Evolutionary conservation across 2,113 vertebrate species (phyloP).

Genomic region (Varanus salvator): DNA sequence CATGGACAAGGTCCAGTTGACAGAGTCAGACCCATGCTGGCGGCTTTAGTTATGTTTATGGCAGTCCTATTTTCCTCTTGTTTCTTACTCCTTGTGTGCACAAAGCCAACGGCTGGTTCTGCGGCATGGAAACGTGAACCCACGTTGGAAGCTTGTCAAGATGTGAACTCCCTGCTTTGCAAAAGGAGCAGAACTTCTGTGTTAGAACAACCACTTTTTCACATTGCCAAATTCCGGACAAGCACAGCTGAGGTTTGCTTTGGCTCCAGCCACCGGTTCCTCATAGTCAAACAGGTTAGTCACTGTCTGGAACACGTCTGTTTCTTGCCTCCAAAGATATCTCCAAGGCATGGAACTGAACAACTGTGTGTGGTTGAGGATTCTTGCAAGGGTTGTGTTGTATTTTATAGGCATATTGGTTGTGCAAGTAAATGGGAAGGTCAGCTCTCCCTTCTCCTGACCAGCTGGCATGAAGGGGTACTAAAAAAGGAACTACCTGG

Average conservation of each 20-base stretch:
- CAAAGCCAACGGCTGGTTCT: background rate
- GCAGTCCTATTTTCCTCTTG: background rate
- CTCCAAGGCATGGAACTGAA: constrained; percentile 17
- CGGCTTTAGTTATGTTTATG: constrained; percentile 8
- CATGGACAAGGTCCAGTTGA: background rate
- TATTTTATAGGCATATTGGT: background rate
- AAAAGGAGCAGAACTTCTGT: constrained; percentile 33
- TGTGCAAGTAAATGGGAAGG: background rate
- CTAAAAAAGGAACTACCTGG: background rate
- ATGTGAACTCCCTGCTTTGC: constrained; percentile 28
- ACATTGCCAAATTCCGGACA: constrained; percentile 37
- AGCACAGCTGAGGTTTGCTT: constrained; percentile 53
- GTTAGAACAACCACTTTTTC: constrained; percentile 17
- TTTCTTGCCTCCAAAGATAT: constrained; percentile 3
- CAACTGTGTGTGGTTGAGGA: constrained; percentile 26
- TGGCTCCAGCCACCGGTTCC: constrained; percentile 45
- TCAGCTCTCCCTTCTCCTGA: background rate
- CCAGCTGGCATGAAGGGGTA: background rate
- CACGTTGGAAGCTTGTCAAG: constrained; percentile 8
- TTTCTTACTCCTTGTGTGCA: background rate
- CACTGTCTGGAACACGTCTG: constrained; percentile 14
- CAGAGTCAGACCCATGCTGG: constrained; percentile 20
- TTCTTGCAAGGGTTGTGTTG: background rate
- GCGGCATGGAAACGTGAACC: background rate
- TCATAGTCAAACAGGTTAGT: constrained; percentile 18